Evolutionary conservation across 2,888 invertebrate species (phyloP), one percentile per base, ranked within the genome.

Genomic region (Drepanosiphum platanoidis): DNA sequence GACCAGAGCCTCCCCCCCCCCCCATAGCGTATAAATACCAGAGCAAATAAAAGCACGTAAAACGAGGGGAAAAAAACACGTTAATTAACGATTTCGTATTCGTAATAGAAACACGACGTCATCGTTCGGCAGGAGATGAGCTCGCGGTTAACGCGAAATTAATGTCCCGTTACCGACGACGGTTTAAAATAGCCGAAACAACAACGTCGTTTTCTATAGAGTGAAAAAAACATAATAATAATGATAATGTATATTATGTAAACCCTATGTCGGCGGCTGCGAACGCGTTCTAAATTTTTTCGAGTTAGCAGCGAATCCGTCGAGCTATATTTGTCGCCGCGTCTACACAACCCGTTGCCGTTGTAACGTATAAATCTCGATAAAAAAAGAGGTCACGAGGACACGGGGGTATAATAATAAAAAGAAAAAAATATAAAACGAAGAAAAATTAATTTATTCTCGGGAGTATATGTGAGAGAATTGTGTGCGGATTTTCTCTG

Each of bases 371-470:
- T 74, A 74, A 74, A 74, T 74, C 22, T 52, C n/a, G 52, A 74
- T 32, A 32, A 74, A n/a, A n/a, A n/a, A 74, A 74, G 32, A 52
- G 74, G 74, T 74, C 74, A 74, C 11, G 74, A 46, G 32, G 30
- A 32, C 15, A n/a, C n/a, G n/a, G n/a, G n/a, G n/a, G n/a, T n/a
- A 42, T 42, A 42, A 42, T 42, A 42, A 42, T 42, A 42, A 42
- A 9, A 42, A 42, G 7, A 42, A 42, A 9, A 42, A 42, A 42
- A 42, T n/a, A 42, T 42, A 42, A 58, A n/a, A n/a, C 18, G 0
- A 58, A 61, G 3, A 61, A 61, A 61, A 5, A 5, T 42, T 52
- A 34, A 52, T 52, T 27, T 52, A n/a, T 74, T 74, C 52, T 46
- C n/a, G 3, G n/a, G 46, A 32, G 52, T 52, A 32, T 22, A 32